phyloP scores from a whole-genome alignment of 2,797 vertebrate genomes.

The Peromyscus aztecus region DNA sequence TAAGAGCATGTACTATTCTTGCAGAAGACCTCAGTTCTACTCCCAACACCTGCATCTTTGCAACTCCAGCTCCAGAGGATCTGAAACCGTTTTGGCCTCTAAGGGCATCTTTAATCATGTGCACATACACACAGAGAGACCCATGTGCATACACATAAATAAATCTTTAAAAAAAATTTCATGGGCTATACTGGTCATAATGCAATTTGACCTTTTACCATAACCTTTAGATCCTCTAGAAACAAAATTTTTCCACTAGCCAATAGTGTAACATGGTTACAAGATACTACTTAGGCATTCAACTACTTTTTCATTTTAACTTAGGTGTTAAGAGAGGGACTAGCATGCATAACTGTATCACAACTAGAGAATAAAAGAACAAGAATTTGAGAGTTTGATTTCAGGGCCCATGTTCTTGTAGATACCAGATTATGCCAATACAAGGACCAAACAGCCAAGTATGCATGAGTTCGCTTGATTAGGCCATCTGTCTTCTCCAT shows the following conservation, averaged over 20 bases:
- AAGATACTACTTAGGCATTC: constrained; percentile 42
- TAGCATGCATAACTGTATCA: constrained; percentile 2
- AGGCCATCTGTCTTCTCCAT: not conserved
- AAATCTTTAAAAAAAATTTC: not conserved
- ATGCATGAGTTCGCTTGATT: not conserved
- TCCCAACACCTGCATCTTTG: not conserved
- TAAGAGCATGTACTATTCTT: not conserved
- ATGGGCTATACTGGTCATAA: constrained; percentile 16
- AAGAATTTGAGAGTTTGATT: constrained; percentile 9
- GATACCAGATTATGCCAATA: not conserved
- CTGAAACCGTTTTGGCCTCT: not conserved
- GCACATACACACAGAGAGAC: not conserved
- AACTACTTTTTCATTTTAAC: not conserved
- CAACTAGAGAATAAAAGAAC: constrained; percentile 28
- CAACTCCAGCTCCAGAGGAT: not conserved
- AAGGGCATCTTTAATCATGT: not conserved
- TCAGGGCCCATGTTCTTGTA: not conserved
- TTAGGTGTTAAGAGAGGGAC: not conserved
- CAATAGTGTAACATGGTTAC: constrained; percentile 29
- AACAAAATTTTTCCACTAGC: constrained; percentile 8
- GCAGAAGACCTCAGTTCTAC: not conserved
- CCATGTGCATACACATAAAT: not conserved
- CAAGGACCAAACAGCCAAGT: constrained; percentile 13
- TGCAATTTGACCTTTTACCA: constrained; percentile 16
- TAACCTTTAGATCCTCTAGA: constrained; percentile 32